Conservation (phyloP, 2,888 invertebrate species). For the Blastobasis adustella region DNA sequence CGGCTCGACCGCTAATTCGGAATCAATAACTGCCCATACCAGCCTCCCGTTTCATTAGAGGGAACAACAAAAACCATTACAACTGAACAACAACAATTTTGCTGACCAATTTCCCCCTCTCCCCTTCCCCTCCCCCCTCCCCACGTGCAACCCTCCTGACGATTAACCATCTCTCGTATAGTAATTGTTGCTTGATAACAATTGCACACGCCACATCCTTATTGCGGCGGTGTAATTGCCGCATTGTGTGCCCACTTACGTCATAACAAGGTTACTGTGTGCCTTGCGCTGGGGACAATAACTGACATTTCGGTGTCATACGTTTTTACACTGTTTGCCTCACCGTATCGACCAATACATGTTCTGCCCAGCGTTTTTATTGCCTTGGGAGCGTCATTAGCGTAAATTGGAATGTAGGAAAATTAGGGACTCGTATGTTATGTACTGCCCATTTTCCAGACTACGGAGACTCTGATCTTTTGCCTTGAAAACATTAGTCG, state of each 20-base stretch:
- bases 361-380: constrained; percentile 30
- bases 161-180: constrained; percentile 6
- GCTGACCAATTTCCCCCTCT: too few species aligned
- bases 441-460: too few species aligned
- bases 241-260: constrained; percentile 24
- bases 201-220: constrained; percentile 43
- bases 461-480: too few species aligned
- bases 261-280: constrained; percentile 12
- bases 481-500: too few species aligned
- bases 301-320: background rate
- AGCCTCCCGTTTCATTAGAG: too few species aligned
- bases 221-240: constrained; percentile 39
- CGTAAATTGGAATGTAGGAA: too few species aligned
- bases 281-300: constrained; percentile 1
- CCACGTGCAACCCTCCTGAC: constrained; percentile 5
- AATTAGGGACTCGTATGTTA: too few species aligned
- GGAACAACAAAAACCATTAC: too few species aligned
- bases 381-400: constrained; percentile 18
- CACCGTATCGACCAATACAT: constrained; percentile 11
- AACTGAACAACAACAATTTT: too few species aligned
- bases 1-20: too few species aligned
- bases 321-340: constrained; percentile 11
- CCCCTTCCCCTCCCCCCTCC: too few species aligned
- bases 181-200: constrained; percentile 23
- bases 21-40: too few species aligned